A percentile compares a stretch with the other conserved stretches of the same genome.
phyloP scores from a whole-genome alignment of 2,888 invertebrate species.

The Lasioglossum malachurum region DNA sequence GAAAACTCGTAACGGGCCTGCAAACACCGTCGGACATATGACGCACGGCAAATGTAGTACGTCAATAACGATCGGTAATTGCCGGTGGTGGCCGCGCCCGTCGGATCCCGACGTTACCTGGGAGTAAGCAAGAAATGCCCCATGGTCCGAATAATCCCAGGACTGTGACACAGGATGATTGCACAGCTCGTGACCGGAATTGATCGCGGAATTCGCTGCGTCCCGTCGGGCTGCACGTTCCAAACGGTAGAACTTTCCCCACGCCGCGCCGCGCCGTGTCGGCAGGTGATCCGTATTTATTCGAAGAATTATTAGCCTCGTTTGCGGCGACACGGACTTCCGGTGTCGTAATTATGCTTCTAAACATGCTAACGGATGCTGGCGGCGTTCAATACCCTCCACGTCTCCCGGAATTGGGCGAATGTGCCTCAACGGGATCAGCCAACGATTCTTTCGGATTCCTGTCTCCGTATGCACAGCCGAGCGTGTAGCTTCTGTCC shows the following conservation, averaged over 20 bases:
- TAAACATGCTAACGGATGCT: background rate
- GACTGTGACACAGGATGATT: slow-evolving; percentile 67
- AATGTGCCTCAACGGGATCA: background rate
- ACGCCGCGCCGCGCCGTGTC: background rate
- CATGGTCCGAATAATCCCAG: slow-evolving; percentile 67
- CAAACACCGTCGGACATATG: slow-evolving; percentile 44
- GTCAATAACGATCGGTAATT: slow-evolving; percentile 68
- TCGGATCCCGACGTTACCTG: slow-evolving; percentile 40
- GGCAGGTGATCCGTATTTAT: slow-evolving; percentile 9
- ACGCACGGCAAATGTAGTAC: slow-evolving; percentile 51
- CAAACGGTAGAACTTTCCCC: slow-evolving; percentile 23
- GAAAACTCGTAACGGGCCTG: slow-evolving; percentile 54
- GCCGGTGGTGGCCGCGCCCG: slow-evolving; percentile 30
- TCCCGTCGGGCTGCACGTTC: background rate
- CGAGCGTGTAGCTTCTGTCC: background rate
- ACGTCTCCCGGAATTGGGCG: background rate
- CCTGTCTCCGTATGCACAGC: background rate
- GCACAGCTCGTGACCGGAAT: slow-evolving; percentile 68
- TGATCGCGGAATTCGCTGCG: slow-evolving; percentile 32
- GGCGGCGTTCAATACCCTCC: background rate
- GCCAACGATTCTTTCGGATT: background rate
- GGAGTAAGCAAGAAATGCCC: slow-evolving; percentile 65
- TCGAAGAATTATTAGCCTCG: slow-evolving; percentile 20
- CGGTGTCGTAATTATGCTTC: slow-evolving; percentile 13
- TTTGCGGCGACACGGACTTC: slow-evolving; percentile 5